A percentile compares a stretch with the other conserved stretches of the same genome.
phyloP scores from a whole-genome alignment of 2,797 vertebrate genomes.

The Arctocebus calabarensis region DNA sequence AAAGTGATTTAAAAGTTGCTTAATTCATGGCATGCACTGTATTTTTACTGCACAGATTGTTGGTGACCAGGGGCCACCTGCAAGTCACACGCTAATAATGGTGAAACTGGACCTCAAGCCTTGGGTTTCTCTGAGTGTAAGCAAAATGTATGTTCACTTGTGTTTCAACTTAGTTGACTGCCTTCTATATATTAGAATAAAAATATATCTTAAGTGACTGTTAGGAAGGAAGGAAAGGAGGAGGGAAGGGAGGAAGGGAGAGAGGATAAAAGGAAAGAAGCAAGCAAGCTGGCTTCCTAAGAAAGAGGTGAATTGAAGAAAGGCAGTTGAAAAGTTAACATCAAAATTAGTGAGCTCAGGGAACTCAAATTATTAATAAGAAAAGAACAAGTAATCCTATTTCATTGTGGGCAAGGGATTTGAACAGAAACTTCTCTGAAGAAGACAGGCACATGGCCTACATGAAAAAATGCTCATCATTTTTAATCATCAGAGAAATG shows the following conservation, averaged over 20 bases:
- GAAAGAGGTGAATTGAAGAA: neutral
- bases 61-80: neutral
- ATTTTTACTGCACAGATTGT: accelerated
- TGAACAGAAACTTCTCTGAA: too few relatives aligned
- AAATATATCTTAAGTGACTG: neutral
- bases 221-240: accelerated
- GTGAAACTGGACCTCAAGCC: neutral
- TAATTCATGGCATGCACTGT: neutral
- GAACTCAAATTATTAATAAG: too few relatives aligned
- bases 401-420: too few relatives aligned
- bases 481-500: too few relatives aligned
- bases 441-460: too few relatives aligned
- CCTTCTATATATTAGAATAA: neutral
- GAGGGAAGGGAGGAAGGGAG: too few relatives aligned
- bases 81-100: neutral
- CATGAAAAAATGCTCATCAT: too few relatives aligned
- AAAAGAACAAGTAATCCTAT: too few relatives aligned
- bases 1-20: neutral
- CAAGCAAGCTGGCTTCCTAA: neutral
- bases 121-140: neutral
- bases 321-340: neutral
- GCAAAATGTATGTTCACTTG: neutral
- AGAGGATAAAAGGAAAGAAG: too few relatives aligned
- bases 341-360: neutral
- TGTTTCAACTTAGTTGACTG: neutral